Evolutionary conservation across 2,797 vertebrate genomes (phyloP).

Genomic region (Sebastes taczanowskii): DNA sequence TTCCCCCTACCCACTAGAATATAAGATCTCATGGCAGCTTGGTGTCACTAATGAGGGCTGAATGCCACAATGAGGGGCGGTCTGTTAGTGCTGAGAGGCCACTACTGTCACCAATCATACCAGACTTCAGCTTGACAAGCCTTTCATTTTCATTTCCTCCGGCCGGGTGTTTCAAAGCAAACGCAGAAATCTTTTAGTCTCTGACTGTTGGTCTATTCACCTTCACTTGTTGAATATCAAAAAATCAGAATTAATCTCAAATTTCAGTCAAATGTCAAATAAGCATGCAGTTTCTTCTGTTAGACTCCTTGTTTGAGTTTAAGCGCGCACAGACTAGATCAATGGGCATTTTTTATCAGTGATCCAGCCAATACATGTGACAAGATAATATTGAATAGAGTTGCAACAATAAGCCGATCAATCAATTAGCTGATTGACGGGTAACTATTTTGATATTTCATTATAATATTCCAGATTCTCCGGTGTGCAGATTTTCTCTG

Average conservation of each 20-base stretch:
- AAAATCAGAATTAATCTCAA: not conserved
- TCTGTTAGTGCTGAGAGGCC: slow-evolving; percentile 52
- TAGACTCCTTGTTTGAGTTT: not conserved
- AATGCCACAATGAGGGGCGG: slow-evolving; percentile 63
- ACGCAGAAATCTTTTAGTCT: not conserved
- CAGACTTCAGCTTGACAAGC: not conserved
- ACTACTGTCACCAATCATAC: slow-evolving; percentile 16
- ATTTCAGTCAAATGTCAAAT: not conserved
- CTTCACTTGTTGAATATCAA: not conserved
- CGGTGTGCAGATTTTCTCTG: not conserved
- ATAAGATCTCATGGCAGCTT: slow-evolving; percentile 72
- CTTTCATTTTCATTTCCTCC: slow-evolving; percentile 41
- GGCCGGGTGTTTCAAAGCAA: not conserved
- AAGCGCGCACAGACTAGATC: not conserved
- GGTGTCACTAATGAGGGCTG: slow-evolving; percentile 76
- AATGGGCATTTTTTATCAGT: not conserved
- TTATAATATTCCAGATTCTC: not conserved
- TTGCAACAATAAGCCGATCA: not conserved
- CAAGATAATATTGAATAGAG: not conserved
- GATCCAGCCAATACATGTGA: not conserved
- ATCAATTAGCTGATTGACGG: not conserved
- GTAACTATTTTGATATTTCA: not conserved
- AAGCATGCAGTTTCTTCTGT: not conserved
- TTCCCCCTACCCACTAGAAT: slow-evolving; percentile 49
- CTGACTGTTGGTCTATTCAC: not conserved